Base-by-base conservation (phyloP, 2,797 vertebrate species). In the Botia kubotai region DNA sequence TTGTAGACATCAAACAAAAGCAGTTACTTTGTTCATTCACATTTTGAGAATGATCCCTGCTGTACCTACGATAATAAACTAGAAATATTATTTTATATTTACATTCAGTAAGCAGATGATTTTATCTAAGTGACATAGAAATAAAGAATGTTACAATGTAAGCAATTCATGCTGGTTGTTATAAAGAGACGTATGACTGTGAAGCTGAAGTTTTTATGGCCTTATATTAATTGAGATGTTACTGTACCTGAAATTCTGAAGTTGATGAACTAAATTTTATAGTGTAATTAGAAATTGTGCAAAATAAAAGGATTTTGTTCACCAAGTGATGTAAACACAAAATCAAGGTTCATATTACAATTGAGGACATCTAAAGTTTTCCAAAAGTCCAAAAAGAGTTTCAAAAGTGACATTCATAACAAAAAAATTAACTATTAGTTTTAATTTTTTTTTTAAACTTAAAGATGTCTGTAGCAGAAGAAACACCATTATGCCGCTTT, bases 401-500 rank as follows among this genome's bases (percentile, higher is more conserved):
- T 52, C 14, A 12, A 2, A 17, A 53, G 52, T 55, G 52, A 55
- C 52, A 55, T 53, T 53, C 6, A 55, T 2, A 46, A 55, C 6
- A 1, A 55, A 55, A 17, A 6, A 53, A 53, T 53, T 1, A 53
- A 55, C 17, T 16, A 5, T 52, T 16, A 52, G 48, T 52, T 52
- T 52, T 14, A 52, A 52, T 3, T 33, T 33, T 26, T 33, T 26
- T 26, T 26, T 26, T 50, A 12, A 50, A 52, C 13, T 1, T 17
- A 53, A n/a, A 53, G 17, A 6, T 6, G 14, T 53, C 52, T n/a
- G 52, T 53, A 53, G 52, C 0, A n/a, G 14, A 53, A 55, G 6
- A 55, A 55, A n/a, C 52, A 55, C 72, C 65, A 80, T 88, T 88
- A 86, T 80, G 83, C 88, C 86, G 84, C 84, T 82, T 90, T 87